Evolutionary conservation across 2,797 vertebrate genomes (phyloP).

Genomic region (Sebastes glaucus): DNA sequence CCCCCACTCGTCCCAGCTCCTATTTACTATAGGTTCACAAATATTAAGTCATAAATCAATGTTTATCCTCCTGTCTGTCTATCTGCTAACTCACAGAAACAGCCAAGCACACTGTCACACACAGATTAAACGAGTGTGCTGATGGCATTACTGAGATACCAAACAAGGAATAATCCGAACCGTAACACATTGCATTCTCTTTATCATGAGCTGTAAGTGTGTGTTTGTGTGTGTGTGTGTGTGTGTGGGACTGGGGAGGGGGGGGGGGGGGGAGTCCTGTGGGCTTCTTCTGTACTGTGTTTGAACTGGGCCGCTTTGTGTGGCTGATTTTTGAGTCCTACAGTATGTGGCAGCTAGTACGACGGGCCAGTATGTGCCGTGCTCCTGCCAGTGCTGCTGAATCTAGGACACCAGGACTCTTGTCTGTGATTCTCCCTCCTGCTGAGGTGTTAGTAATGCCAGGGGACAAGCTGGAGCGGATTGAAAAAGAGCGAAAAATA

Average conservation of each 20-base stretch:
- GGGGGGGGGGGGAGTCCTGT: background rate
- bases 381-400: slow-evolving; percentile 72
- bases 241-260: background rate
- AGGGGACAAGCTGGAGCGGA: slow-evolving; percentile 69
- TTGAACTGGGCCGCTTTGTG: slow-evolving; percentile 46
- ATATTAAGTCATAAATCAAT: slow-evolving; percentile 45
- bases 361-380: slow-evolving; percentile 62
- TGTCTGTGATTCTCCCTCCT: slow-evolving; percentile 79
- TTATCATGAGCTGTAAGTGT: slow-evolving; percentile 18
- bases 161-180: slow-evolving; percentile 42
- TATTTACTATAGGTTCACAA: slow-evolving; percentile 8
- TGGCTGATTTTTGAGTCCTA: slow-evolving; percentile 45
- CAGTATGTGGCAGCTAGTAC: slow-evolving; percentile 38
- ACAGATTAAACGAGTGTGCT: slow-evolving; percentile 55
- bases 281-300: slow-evolving; percentile 21
- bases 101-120: slow-evolving; percentile 25
- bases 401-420: slow-evolving; percentile 81
- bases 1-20: background rate
- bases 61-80: slow-evolving; percentile 33
- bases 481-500: slow-evolving; percentile 73
- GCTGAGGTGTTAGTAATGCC: slow-evolving; percentile 76
- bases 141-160: slow-evolving; percentile 56
- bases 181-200: slow-evolving; percentile 22
- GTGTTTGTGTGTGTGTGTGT: slow-evolving; percentile 6
- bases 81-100: slow-evolving; percentile 37